Percentiles rank a stretch among this genome's conserved stretches.
Evolutionary conservation across 2,113 vertebrate genomes (phyloP).

Genomic region (Phrynocephalus versicolor): DNA sequence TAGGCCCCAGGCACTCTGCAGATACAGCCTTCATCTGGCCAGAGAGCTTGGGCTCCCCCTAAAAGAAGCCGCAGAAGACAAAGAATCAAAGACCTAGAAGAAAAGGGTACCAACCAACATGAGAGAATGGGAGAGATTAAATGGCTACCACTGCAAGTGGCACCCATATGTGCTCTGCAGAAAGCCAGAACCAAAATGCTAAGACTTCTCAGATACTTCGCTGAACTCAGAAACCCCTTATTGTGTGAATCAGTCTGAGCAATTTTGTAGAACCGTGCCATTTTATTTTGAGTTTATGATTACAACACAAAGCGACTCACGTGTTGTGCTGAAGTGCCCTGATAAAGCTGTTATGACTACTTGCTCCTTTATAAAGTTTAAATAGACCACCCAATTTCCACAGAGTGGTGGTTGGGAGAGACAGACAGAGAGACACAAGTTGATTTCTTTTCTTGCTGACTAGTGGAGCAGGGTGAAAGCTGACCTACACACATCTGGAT

Average conservation of each 20-base stretch:
- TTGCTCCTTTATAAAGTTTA: no score
- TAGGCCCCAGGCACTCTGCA: slow-evolving; percentile 89
- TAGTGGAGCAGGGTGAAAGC: not conserved
- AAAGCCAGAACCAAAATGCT: not conserved
- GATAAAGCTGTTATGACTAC: not conserved
- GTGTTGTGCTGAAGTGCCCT: not conserved
- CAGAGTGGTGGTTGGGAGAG: not conserved
- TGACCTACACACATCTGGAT: not conserved
- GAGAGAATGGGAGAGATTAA: not conserved
- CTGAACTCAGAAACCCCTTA: not conserved
- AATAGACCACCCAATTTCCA: not conserved
- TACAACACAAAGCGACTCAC: not conserved
- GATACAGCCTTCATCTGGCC: slow-evolving; percentile 95
- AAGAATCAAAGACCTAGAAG: not conserved
- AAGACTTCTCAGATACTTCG: not conserved
- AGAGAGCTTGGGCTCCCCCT: slow-evolving; percentile 92
- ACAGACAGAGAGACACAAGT: not conserved
- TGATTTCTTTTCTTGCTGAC: not conserved
- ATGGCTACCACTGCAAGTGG: not conserved
- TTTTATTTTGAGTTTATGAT: not conserved
- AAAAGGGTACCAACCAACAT: not conserved
- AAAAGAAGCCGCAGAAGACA: slow-evolving; percentile 15
- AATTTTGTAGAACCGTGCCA: not conserved
- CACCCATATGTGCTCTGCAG: not conserved
- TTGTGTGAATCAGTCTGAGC: not conserved